Evolutionary conservation across 2,888 invertebrate genomes (phyloP).

Genomic region (Drosophila leonis): DNA sequence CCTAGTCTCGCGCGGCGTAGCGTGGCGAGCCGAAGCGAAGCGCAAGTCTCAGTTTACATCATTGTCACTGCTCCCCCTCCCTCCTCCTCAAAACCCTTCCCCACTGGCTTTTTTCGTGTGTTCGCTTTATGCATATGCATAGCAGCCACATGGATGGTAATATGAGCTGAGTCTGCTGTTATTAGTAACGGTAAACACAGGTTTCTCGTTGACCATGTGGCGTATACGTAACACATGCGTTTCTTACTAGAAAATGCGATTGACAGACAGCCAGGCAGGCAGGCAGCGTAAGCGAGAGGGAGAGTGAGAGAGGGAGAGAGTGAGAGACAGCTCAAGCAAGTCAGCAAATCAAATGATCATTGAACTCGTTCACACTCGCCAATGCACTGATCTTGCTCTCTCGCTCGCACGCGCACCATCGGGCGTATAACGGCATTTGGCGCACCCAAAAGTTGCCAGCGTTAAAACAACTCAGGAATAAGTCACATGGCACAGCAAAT

Average conservation of each 20-base stretch:
- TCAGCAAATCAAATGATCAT: constrained; percentile 61
- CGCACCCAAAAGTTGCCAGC: constrained; percentile 15
- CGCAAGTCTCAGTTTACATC: constrained; percentile 62
- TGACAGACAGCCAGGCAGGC: constrained; percentile 3
- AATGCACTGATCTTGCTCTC: constrained; percentile 61
- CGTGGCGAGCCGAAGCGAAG: constrained; percentile 1
- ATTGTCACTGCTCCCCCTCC: not conserved
- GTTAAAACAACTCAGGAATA: constrained; percentile 16
- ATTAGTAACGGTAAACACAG: constrained; percentile 50
- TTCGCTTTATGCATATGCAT: not conserved
- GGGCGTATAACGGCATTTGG: constrained; percentile 64
- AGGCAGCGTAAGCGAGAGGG: not conserved
- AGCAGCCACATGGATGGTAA: constrained; percentile 46
- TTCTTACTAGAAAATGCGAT: constrained; percentile 26
- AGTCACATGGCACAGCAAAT: constrained; percentile 39
- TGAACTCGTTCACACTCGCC: constrained; percentile 51
- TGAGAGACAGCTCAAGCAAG: not conserved
- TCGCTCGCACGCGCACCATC: not conserved
- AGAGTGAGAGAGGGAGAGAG: not conserved
- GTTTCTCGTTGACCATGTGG: constrained; percentile 45
- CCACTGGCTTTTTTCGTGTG: not conserved
- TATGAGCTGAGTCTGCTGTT: constrained; percentile 39
- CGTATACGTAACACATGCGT: constrained; percentile 57
- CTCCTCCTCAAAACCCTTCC: not conserved
- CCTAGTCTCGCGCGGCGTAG: constrained; percentile 3